Evolutionary conservation across 1,140 invertebrate species (phyloP), one percentile per base, ranked within the genome.

Genomic region (Metaphire vulgaris): DNA sequence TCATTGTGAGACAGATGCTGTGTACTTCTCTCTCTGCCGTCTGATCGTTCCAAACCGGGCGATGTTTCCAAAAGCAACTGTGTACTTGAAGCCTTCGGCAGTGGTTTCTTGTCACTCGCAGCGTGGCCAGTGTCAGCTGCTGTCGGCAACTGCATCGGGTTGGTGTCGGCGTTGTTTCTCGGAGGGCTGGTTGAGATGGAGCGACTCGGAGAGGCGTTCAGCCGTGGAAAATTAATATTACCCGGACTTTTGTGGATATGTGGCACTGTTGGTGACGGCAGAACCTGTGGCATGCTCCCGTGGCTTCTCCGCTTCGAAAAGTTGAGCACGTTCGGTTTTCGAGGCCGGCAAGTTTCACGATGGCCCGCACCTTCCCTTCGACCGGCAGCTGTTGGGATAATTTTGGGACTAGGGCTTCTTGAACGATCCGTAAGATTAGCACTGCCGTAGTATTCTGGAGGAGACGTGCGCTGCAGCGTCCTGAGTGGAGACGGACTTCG

Each of bases 121-220:
- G n/a, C n/a, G n/a, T n/a, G n/a, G n/a, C n/a, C n/a, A n/a, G n/a
- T n/a, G n/a, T n/a, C n/a, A n/a, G n/a, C n/a, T n/a, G n/a, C n/a
- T n/a, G n/a, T n/a, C n/a, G n/a, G n/a, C n/a, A n/a, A n/a, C n/a
- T n/a, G n/a, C n/a, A n/a, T n/a, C n/a, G n/a, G n/a, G n/a, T n/a
- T n/a, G n/a, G n/a, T n/a, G n/a, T n/a, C n/a, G n/a, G n/a, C n/a
- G n/a, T n/a, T n/a, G n/a, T n/a, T n/a, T n/a, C n/a, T n/a, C n/a
- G n/a, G n/a, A n/a, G 41, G 21, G 41, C 41, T 56, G 6, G 21
- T 56, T 56, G 41, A 32, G 16, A 28, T 30, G 34, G 30, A 73
- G 15, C 72, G 93, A 75, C 94, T 96, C 41, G 95, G 95, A 82
- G 93, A 96, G 78, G 93, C 91, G 88, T 94, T 96, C 82, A 96